These are phyloP conservation scores for Deroplatys truncata DNA, from an alignment of 2,888 invertebrate genomes.

Conservation along the genomic window DNA sequence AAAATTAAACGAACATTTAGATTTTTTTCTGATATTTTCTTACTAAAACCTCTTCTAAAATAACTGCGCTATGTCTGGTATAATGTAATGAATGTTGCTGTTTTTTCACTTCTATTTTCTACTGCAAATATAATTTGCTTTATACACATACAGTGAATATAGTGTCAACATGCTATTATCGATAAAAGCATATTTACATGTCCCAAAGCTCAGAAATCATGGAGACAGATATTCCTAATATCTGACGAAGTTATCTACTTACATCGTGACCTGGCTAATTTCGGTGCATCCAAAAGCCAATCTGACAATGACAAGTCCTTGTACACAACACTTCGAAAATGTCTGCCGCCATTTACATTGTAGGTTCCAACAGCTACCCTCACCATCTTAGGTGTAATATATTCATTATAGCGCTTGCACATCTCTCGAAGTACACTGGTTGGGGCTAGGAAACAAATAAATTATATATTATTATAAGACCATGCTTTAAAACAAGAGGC, in stretches of 20 bases:
- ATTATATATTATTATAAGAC: not conserved
- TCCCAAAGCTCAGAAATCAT: too few relatives aligned
- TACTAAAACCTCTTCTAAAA: too few relatives aligned
- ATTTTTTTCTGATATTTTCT: too few relatives aligned
- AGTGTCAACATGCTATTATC: too few relatives aligned
- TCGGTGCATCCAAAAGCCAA: constrained; percentile 84
- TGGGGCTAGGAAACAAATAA: constrained; percentile 54
- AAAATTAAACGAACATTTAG: too few relatives aligned
- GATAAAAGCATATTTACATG: too few relatives aligned
- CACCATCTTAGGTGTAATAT: constrained; percentile 63
- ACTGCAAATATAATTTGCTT: too few relatives aligned
- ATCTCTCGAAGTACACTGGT: constrained; percentile 78
- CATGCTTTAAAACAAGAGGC: not conserved
- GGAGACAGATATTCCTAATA: too few relatives aligned
- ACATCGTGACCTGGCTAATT: constrained; percentile 49
- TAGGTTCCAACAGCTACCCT: constrained; percentile 92
- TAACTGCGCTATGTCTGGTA: too few relatives aligned
- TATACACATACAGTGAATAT: too few relatives aligned
- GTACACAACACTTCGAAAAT: constrained; percentile 93
- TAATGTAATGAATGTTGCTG: too few relatives aligned
- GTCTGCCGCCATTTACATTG: constrained; percentile 99
- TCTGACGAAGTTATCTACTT: constrained; percentile 24
- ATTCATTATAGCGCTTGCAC: constrained; percentile 78
- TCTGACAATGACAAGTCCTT: constrained; percentile 82
- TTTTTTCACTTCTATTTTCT: too few relatives aligned